A percentile compares a stretch with the other conserved stretches of the same genome.
Conservation (phyloP, 64 coral and sea anemone genomes). For the Anthopleura sola region DNA sequence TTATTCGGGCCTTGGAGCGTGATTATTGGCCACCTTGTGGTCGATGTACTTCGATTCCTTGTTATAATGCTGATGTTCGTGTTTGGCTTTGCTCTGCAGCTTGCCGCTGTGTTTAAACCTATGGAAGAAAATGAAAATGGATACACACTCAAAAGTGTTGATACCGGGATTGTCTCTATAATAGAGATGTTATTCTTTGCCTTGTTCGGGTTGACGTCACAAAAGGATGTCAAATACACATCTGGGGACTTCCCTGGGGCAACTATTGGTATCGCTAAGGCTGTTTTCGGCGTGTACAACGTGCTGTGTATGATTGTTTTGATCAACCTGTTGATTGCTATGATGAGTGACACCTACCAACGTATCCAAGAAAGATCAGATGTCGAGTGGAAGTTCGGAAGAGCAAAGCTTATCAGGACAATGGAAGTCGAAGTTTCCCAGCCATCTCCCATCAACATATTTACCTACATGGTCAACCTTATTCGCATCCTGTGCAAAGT, state of each 20-base stretch:
- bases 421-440: slow-evolving; percentile 81
- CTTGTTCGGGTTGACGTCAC: slow-evolving; percentile 68
- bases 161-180: slow-evolving; percentile 31
- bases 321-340: slow-evolving; percentile 96
- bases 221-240: slow-evolving; percentile 20
- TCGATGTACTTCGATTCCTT: slow-evolving; percentile 85
- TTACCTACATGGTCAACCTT: slow-evolving; percentile 57
- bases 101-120: slow-evolving; percentile 63
- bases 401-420: slow-evolving; percentile 82
- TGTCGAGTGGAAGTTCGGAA: slow-evolving; percentile 96
- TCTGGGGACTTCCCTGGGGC: neutral
- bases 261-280: slow-evolving; percentile 31
- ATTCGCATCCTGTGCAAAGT: slow-evolving; percentile 47
- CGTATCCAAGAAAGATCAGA: slow-evolving; percentile 87
- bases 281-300: slow-evolving; percentile 90
- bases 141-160: neutral
- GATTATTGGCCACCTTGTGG: slow-evolving; percentile 91
- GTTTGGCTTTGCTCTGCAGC: slow-evolving; percentile 73
- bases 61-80: slow-evolving; percentile 80
- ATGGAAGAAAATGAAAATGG: neutral
- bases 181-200: slow-evolving; percentile 73
- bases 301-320: slow-evolving; percentile 78
- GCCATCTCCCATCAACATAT: slow-evolving; percentile 80
- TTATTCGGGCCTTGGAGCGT: slow-evolving; percentile 96
- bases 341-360: slow-evolving; percentile 99